Evolutionary conservation across 1,140 invertebrate genomes (phyloP).

Genomic region (Drosophila tani): DNA sequence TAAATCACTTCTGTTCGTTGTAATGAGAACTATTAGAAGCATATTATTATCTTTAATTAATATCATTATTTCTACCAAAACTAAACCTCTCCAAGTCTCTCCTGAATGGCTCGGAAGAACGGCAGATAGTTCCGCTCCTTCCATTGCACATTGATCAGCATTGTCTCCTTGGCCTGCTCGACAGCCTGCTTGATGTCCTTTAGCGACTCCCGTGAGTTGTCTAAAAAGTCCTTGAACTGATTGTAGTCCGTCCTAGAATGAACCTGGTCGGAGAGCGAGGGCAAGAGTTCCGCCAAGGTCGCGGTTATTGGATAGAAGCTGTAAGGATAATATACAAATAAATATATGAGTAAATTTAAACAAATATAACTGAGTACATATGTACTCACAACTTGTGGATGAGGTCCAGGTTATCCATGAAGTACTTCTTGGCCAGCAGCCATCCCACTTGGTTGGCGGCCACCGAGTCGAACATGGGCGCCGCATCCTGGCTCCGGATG

Average conservation of each 20-base stretch:
- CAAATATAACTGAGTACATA: slow-evolving; percentile 6
- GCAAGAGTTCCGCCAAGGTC: slow-evolving; percentile 81
- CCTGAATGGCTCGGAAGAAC: slow-evolving; percentile 28
- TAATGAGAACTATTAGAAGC: too few species aligned
- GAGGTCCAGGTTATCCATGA: slow-evolving; percentile 86
- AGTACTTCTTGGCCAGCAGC: slow-evolving; percentile 88
- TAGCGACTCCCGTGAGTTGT: slow-evolving; percentile 76
- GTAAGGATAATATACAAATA: background rate
- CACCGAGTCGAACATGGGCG: slow-evolving; percentile 86
- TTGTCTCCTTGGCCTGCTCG: slow-evolving; percentile 85
- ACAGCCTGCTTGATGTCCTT: slow-evolving; percentile 85
- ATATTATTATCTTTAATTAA: background rate
- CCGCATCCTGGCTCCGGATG: slow-evolving; percentile 90
- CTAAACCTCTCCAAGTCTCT: background rate
- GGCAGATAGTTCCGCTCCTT: slow-evolving; percentile 67
- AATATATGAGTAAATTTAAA: background rate
- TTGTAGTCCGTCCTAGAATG: slow-evolving; percentile 83
- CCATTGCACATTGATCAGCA: slow-evolving; percentile 86
- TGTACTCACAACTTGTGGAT: slow-evolving; percentile 87
- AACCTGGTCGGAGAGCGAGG: slow-evolving; percentile 84
- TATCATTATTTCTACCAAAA: background rate
- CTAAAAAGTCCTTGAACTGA: slow-evolving; percentile 84
- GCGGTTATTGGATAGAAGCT: slow-evolving; percentile 84
- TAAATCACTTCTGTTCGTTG: too few species aligned
- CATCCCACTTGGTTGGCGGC: slow-evolving; percentile 86